Conservation (phyloP, 37 sponge, comb jelly and placozoan genomes). For the Cliona cf. orientalis region DNA sequence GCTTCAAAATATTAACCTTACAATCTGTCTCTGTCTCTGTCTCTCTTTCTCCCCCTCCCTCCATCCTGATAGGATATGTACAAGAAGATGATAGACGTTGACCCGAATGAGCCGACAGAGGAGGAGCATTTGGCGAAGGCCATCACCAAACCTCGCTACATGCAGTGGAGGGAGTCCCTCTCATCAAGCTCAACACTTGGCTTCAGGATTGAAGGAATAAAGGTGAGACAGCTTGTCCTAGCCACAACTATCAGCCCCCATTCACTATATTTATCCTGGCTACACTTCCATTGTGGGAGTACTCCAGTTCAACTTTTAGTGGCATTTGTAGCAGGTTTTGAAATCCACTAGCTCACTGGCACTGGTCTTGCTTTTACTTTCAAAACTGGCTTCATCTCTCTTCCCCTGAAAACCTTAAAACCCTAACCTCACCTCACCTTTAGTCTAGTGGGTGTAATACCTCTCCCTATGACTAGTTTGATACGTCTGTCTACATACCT, state of each 20-base stretch:
- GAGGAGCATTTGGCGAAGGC: constrained; percentile 85
- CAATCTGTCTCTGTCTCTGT: background rate
- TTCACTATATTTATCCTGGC: background rate
- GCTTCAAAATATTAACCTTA: background rate
- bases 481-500: too few species aligned
- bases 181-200: constrained; percentile 90
- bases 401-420: too few species aligned
- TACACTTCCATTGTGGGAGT: too few species aligned
- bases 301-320: too few species aligned
- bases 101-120: constrained; percentile 89
- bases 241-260: background rate
- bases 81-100: constrained; percentile 95
- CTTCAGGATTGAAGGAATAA: constrained; percentile 98
- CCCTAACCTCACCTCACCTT: too few species aligned
- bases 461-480: too few species aligned
- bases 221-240: constrained; percentile 70
- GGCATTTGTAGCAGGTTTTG: too few species aligned
- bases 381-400: too few species aligned
- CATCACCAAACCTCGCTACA: constrained; percentile 98
- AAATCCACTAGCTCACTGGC: too few species aligned
- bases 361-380: too few species aligned
- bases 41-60: constrained; percentile 8
- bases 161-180: constrained; percentile 95
- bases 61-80: constrained; percentile 87
- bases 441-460: too few species aligned